Evolutionary conservation across 2,113 vertebrate genomes (phyloP), one percentile per base, ranked within the genome.

Genomic region (Capreolus pygargus): DNA sequence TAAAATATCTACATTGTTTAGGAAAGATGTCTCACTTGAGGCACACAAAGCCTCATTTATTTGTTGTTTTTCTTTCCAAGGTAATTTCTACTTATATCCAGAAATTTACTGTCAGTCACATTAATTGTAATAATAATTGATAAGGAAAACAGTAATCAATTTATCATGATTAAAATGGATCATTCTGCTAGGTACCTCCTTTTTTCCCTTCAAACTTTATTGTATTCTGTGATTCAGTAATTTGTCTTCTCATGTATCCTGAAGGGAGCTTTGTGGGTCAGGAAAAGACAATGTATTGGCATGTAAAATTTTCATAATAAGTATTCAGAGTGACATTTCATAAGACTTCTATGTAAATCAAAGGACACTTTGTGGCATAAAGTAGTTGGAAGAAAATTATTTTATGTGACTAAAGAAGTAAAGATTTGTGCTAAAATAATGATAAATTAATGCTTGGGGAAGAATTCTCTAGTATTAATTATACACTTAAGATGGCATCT

Each of bases 271-370:
- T 97, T 98, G 94, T 97, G 92, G 97, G 96, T 97, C 74, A 95
- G 93, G 89, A 98, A 98, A 95, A 86, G 33, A 97, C 50, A 6
- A 36, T 78, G 47, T 79, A 15, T 91, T 93, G 95, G 11, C 39
- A 57, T 89, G 92, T 97, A 94, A 93, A 97, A 97, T 98, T 98
- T 98, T 98, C 97, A 98, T 95, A 98, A 96, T 93, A 95, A 86
- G 84, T 98, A 97, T 98, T 98, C 95, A 98, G 96, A 98, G 97
- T 96, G 95, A 98, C 95, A 98, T 98, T 97, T 97, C 96, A 97
- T 98, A 98, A 97, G 87, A 97, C 98, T 98, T 97, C 98, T 97
- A 98, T 98, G 95, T 97, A 98, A 98, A 98, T 98, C 97, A 98
- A 98, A 98, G 97, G 57, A 92, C 5, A 97, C 98, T 98, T 98